Conservation (phyloP, 1,140 invertebrate genomes). For the Sycophaga agraensis region DNA sequence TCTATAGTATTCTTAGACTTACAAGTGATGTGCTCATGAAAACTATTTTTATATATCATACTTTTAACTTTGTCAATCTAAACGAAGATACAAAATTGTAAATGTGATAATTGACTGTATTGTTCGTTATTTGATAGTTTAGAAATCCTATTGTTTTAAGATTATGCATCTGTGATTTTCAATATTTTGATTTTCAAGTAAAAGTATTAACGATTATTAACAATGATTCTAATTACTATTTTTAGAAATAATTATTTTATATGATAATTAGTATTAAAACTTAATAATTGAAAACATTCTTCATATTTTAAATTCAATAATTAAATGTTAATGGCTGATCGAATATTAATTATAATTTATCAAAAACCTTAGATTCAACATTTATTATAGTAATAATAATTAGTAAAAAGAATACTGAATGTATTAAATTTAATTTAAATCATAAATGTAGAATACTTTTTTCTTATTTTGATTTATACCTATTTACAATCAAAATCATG, state of each 20-base stretch:
- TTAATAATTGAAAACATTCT: too few species aligned
- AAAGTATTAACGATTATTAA: too few species aligned
- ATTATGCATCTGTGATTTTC: conserved; percentile 22
- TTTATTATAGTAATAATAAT: not conserved
- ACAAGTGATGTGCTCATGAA: conserved; percentile 37
- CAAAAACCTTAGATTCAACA: too few species aligned
- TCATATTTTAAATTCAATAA: too few species aligned
- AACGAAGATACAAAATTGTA: conserved; percentile 22
- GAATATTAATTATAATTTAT: too few species aligned
- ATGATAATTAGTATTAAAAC: too few species aligned
- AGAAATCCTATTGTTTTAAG: conserved; percentile 8
- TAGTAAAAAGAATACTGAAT: not conserved
- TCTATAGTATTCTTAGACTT: conserved; percentile 19
- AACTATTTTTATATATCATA: conserved; percentile 54
- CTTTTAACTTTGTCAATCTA: conserved; percentile 48
- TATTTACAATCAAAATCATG: too few species aligned
- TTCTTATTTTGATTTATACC: too few species aligned
- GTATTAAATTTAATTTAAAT: not conserved
- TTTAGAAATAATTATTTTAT: not conserved
- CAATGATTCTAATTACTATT: too few species aligned
- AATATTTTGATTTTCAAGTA: conserved; percentile 2
- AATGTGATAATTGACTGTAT: conserved; percentile 25
- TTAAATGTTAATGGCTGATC: too few species aligned
- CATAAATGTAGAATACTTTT: too few species aligned
- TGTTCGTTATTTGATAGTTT: conserved; percentile 20